phyloP scores from a whole-genome alignment of 2,797 vertebrate genomes.

The Podarcis siculus region DNA sequence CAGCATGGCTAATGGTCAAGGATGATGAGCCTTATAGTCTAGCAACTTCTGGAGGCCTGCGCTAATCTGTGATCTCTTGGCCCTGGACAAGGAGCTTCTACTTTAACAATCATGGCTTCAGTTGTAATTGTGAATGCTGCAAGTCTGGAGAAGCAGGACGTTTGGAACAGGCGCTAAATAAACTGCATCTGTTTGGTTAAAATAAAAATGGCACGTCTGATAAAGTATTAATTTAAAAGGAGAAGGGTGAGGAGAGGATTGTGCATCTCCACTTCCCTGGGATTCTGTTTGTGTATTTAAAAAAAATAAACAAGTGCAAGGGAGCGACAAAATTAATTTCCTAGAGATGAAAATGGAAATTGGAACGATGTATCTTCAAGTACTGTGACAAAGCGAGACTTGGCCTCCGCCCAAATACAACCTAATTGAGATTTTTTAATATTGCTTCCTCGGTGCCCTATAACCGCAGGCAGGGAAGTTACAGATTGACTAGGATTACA shows the following conservation, averaged over 20 bases:
- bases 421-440: conserved; percentile 22
- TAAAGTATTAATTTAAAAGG: background rate
- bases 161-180: background rate
- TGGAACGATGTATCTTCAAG: background rate
- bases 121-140: background rate
- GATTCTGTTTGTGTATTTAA: background rate
- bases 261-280: background rate
- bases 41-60: background rate
- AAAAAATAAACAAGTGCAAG: background rate
- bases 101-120: background rate
- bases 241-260: background rate
- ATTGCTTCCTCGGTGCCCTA: background rate
- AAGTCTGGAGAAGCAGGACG: background rate
- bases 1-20: background rate
- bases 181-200: background rate
- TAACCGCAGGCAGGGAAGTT: background rate
- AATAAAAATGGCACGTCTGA: background rate
- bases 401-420: conserved; percentile 17
- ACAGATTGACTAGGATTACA: background rate
- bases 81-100: too few species aligned
- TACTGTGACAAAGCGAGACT: background rate
- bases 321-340: background rate
- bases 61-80: too few species aligned
- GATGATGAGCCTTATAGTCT: background rate
- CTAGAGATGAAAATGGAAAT: background rate